Conservation (phyloP, 2,113 vertebrate species). For the Alligator sinensis region DNA sequence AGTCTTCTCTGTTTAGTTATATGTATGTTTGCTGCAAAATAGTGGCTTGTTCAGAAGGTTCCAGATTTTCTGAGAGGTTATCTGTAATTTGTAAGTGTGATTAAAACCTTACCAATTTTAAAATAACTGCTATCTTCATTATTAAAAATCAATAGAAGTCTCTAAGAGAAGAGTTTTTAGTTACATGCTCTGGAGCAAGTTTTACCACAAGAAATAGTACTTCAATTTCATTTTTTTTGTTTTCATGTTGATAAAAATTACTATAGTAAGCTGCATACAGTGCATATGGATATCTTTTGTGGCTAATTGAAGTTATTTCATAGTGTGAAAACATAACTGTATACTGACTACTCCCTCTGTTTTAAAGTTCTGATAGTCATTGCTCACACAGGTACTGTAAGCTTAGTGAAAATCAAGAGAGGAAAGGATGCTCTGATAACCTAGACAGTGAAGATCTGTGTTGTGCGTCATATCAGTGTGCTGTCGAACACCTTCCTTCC, state of each 20-base stretch:
- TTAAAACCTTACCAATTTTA: not conserved
- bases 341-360: not conserved
- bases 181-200: not conserved
- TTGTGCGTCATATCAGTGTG: not conserved
- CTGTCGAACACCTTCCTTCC: not conserved
- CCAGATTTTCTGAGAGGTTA: constrained; percentile 49
- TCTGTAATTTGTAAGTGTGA: constrained; percentile 21
- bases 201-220: not conserved
- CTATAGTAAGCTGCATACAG: not conserved
- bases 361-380: not conserved
- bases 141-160: not conserved
- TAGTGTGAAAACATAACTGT: not conserved
- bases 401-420: not conserved
- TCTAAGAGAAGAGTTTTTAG: not conserved
- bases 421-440: not conserved
- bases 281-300: not conserved
- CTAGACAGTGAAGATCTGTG: not conserved
- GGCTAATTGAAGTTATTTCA: not conserved
- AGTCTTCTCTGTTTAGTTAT: not conserved
- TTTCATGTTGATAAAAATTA: not conserved
- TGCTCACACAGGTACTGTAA: not conserved
- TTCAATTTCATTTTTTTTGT: not conserved
- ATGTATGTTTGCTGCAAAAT: constrained; percentile 42
- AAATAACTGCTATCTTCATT: not conserved
- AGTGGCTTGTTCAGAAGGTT: constrained; percentile 36